A percentile compares a stretch with the other conserved stretches of the same genome.
Conservation (phyloP, 2,797 vertebrate species). For the Heliangelus exortis region DNA sequence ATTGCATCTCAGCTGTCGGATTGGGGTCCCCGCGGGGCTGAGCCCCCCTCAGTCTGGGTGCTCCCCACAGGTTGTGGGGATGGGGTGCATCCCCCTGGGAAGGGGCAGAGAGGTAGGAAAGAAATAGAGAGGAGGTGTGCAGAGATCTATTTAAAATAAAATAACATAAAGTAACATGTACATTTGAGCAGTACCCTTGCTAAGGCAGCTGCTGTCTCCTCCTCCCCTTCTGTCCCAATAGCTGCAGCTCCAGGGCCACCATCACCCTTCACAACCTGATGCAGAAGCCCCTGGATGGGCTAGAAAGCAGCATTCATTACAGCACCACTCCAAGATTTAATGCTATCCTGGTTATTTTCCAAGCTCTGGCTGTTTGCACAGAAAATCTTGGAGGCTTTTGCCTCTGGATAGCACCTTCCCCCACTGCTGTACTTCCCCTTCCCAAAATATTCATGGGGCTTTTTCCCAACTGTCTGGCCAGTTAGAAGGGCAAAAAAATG, state of each 20-base stretch:
- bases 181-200: accelerated
- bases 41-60: neutral
- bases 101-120: neutral
- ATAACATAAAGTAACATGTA: too few species aligned
- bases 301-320: neutral
- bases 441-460: neutral
- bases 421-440: neutral
- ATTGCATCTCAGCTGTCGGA: neutral
- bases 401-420: neutral
- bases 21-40: accelerated
- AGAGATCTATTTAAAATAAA: too few species aligned
- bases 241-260: neutral
- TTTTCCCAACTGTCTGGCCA: neutral
- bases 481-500: neutral
- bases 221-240: neutral
- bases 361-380: neutral
- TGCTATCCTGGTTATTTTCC: accelerated
- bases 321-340: neutral
- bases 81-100: neutral
- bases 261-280: neutral
- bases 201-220: neutral
- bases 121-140: neutral
- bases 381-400: neutral
- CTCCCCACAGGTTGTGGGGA: accelerated
- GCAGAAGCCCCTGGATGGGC: neutral